Evolutionary conservation across 2,888 invertebrate genomes (phyloP).

Genomic region (Asteroscopus sphinx): DNA sequence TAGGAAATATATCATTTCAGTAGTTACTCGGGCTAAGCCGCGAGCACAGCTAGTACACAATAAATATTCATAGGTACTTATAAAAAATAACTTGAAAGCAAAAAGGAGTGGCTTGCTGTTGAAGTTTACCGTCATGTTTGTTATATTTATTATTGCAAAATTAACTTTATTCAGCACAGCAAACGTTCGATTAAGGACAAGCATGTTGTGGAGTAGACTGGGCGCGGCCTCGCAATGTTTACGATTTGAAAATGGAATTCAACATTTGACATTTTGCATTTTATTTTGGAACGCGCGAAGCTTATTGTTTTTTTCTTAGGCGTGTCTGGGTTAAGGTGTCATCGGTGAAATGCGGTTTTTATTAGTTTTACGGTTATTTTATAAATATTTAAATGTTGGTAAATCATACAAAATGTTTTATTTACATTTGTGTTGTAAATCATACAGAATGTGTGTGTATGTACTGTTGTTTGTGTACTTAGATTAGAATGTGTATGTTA

Average conservation of each 20-base stretch:
- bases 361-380: constrained; percentile 19
- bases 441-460: no score
- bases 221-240: constrained; percentile 58
- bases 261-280: constrained; percentile 69
- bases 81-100: constrained; percentile 29
- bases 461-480: no score
- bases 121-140: constrained; percentile 50
- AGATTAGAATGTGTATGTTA: no score
- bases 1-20: no score
- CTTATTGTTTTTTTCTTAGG: constrained; percentile 23
- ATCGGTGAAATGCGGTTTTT: constrained; percentile 21
- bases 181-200: constrained; percentile 19
- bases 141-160: constrained; percentile 15
- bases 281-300: constrained; percentile 46
- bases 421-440: no score
- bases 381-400: neutral
- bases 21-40: no score
- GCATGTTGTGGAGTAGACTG: constrained; percentile 30
- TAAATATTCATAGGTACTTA: neutral
- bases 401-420: no score
- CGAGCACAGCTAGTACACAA: no score
- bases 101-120: constrained; percentile 44
- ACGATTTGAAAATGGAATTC: constrained; percentile 74
- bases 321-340: constrained; percentile 10
- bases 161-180: constrained; percentile 6